Evolutionary conservation across 2,113 vertebrate genomes (phyloP).

Genomic region (Thalassarche chlororhynchos): DNA sequence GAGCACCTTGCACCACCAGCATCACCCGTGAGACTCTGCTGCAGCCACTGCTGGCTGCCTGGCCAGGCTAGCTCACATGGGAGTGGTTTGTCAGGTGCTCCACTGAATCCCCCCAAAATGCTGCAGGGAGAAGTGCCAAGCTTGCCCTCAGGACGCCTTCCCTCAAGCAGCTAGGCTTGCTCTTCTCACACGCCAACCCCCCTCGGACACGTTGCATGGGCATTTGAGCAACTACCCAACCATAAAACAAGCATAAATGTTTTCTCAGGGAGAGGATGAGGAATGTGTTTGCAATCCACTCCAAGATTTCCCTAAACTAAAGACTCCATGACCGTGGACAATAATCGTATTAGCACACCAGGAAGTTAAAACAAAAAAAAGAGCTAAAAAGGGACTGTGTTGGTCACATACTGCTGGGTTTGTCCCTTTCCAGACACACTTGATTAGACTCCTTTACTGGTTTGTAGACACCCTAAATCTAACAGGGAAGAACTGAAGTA

Average conservation of each 20-base stretch:
- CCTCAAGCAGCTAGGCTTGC: background rate
- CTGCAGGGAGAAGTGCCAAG: background rate
- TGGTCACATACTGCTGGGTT: background rate
- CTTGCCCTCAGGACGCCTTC: background rate
- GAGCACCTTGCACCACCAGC: background rate
- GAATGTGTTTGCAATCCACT: background rate
- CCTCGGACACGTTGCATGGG: background rate
- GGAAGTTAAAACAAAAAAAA: background rate
- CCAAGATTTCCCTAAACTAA: background rate
- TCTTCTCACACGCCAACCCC: background rate
- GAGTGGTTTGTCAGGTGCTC: background rate
- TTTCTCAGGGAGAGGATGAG: slow-evolving; percentile 13
- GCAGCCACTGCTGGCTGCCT: background rate
- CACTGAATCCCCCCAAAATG: background rate
- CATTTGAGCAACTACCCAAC: slow-evolving; percentile 45
- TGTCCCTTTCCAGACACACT: background rate
- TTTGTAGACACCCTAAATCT: slow-evolving; percentile 9
- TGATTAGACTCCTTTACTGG: background rate
- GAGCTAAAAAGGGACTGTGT: background rate
- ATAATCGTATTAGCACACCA: background rate
- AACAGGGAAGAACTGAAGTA: background rate
- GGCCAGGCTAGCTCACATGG: background rate
- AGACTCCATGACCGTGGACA: background rate
- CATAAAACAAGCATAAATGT: slow-evolving; percentile 45
- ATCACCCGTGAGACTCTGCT: background rate